phyloP scores from a whole-genome alignment of 2,888 invertebrate genomes.

The Stomorhina lunata region DNA sequence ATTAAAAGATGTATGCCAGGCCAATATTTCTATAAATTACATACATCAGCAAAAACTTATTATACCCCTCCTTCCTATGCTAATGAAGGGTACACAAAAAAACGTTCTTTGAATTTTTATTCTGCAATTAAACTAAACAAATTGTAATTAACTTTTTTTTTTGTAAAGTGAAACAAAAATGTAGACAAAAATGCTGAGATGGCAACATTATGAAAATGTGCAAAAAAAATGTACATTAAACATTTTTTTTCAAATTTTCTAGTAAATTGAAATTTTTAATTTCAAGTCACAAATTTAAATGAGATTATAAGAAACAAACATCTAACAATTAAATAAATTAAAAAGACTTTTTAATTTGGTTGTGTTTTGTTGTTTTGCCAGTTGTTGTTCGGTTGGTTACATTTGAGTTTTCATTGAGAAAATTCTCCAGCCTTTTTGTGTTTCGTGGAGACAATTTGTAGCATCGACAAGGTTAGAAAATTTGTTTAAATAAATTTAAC shows the following conservation, averaged over 20 bases:
- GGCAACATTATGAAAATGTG: background rate
- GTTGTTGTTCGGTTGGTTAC: too few species aligned
- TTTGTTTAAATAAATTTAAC: conserved; percentile 32
- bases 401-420: background rate
- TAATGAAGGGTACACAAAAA: too few species aligned
- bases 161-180: background rate
- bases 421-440: background rate
- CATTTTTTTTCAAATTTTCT: too few species aligned
- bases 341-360: background rate
- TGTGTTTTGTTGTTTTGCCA: background rate
- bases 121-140: conserved; percentile 39
- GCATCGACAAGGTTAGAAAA: conserved; percentile 34
- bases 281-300: background rate
- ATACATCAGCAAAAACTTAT: too few species aligned
- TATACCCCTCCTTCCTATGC: too few species aligned
- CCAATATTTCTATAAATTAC: too few species aligned
- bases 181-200: background rate
- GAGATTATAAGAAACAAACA: background rate
- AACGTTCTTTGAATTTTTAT: background rate
- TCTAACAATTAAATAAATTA: too few species aligned
- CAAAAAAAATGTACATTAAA: background rate
- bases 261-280: background rate
- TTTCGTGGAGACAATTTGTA: background rate
- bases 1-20: too few species aligned
- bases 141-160: conserved; percentile 29